These are phyloP conservation scores for Neolamprologus longior DNA, from an alignment of 2,113 vertebrate genomes.

Conservation along the genomic window DNA sequence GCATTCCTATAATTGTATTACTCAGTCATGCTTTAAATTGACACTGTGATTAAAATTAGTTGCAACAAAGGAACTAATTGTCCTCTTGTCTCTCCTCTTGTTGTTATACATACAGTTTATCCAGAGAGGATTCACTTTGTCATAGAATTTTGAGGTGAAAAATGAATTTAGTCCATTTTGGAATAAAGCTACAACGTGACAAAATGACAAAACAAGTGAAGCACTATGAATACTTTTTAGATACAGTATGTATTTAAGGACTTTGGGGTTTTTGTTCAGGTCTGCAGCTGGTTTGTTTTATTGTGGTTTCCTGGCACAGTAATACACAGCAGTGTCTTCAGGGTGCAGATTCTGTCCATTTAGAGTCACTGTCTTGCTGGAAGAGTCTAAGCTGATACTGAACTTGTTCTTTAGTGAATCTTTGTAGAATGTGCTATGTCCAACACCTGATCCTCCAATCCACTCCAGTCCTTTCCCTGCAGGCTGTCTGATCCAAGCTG, in stretches of 20 bases:
- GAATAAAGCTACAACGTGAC: rapidly evolving
- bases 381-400: not conserved
- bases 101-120: not conserved
- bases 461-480: not conserved
- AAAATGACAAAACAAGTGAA: not conserved
- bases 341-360: not conserved
- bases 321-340: not conserved
- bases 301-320: not conserved
- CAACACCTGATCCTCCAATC: not conserved
- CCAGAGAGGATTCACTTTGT: not conserved
- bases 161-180: not conserved
- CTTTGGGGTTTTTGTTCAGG: not conserved
- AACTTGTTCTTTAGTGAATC: not conserved
- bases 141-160: not conserved
- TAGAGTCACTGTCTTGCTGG: not conserved
- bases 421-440: not conserved
- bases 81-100: not conserved
- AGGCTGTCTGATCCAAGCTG: not conserved
- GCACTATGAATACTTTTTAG: not conserved
- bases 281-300: not conserved
- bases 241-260: not conserved
- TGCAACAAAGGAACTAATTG: not conserved
- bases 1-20: not conserved
- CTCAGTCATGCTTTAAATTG: not conserved
- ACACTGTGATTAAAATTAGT: not conserved